Conservation (phyloP, 2,888 invertebrate species). For the Deroplatys truncata region DNA sequence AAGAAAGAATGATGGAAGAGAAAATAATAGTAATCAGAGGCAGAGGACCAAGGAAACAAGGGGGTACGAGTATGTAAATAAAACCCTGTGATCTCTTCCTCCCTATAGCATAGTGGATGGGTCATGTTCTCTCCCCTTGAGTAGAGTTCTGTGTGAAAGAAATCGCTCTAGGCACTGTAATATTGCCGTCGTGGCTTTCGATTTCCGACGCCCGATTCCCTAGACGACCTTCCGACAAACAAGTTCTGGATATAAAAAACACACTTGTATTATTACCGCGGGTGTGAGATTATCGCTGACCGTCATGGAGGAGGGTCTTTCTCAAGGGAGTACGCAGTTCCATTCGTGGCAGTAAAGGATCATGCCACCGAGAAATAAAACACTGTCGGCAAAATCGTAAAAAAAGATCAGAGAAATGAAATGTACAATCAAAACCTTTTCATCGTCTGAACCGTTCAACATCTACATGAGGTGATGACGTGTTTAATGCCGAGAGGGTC, state of each 20-base stretch:
- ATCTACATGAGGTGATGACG: no score
- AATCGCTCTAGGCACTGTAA: neutral
- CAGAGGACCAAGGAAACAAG: no score
- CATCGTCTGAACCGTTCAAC: no score
- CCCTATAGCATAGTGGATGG: neutral
- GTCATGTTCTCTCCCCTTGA: neutral
- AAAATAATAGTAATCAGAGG: no score
- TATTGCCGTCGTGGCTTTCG: neutral
- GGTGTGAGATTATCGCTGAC: neutral
- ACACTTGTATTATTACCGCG: neutral
- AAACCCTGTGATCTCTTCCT: no score
- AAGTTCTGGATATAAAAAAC: neutral
- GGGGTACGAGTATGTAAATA: no score
- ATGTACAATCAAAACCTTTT: no score
- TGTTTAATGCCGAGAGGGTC: no score
- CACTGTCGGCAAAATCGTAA: no score
- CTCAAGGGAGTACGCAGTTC: neutral
- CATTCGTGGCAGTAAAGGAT: neutral
- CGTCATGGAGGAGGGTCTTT: neutral
- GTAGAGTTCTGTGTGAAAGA: neutral
- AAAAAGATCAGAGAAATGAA: no score
- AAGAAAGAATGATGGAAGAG: no score
- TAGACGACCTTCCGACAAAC: neutral
- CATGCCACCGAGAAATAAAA: no score
- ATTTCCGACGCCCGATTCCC: neutral